Base-by-base conservation (phyloP, 2,888 invertebrate species). In the Mamestra brassicae region DNA sequence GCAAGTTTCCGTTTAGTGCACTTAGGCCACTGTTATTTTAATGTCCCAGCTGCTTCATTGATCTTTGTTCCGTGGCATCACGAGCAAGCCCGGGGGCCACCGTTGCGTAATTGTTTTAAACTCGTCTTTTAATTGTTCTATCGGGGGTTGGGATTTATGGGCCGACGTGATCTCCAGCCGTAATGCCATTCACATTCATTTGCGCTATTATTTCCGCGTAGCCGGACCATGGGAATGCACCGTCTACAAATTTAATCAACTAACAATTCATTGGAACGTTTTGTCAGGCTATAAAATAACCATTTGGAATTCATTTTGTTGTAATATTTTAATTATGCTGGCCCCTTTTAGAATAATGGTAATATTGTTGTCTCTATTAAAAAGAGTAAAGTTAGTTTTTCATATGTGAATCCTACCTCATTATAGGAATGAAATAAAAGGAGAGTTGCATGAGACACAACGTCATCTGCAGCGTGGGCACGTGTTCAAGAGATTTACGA, bases 71-170 rank as follows among this genome's bases (percentile, higher is more conserved):
- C 89, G 86, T 90, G 90, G 88, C 87, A 90, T 94, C 95, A 94
- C 95, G 95, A 95, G 88, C 86, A 87, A 80, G 93, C 96, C 95
- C 86, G 87, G 85, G 94, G 96, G 95, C 95, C 91, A 92, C 92
- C 87, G 91, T 93, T 95, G 95, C 95, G 95, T 96, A 96, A 96
- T 96, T 96, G 96, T 96, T 96, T 96, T 95, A 96, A 95, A 93
- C 94, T 95, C 95, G 94, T 94, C 95, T 96, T 96, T 96, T 96
- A 96, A 96, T 96, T 96, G 96, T 96, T 96, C 95, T 95, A 96
- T 96, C 96, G 95, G 90, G 94, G 94, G 92, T 88, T 88, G 91
- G 87, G 94, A 96, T 96, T 96, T 96, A 96, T 96, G 92, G 91
- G 86, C 88, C 92, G 94, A 96, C 96, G 96, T 96, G 96, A 96